Evolutionary conservation across 2,113 vertebrate species (phyloP).

Genomic region (Columbina picui): DNA sequence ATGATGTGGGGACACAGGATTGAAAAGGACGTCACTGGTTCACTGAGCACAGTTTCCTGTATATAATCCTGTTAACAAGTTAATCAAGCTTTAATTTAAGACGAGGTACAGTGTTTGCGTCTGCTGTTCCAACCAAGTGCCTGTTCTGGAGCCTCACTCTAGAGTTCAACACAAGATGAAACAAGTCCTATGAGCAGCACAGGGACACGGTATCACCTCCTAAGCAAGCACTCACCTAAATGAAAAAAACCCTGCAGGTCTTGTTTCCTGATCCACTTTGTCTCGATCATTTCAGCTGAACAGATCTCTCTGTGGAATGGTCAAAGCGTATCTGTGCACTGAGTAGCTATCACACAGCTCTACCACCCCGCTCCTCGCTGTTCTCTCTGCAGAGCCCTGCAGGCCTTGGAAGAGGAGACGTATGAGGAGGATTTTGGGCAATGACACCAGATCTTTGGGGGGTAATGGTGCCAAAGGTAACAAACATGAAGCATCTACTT

Average conservation of each 20-base stretch:
- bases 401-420: background rate
- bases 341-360: fast-evolving
- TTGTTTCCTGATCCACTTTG: background rate
- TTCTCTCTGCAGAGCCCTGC: background rate
- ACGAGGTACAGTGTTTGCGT: background rate
- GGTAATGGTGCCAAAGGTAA: background rate
- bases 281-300: background rate
- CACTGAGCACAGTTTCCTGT: background rate
- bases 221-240: background rate
- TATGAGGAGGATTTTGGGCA: background rate
- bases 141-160: background rate
- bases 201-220: background rate
- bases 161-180: background rate
- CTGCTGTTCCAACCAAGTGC: background rate
- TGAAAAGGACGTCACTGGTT: background rate
- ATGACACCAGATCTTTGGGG: background rate
- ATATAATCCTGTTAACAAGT: background rate
- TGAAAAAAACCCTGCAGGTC: background rate
- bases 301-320: background rate
- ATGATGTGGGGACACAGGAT: background rate
- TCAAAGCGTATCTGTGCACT: fast-evolving
- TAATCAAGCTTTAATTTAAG: constrained; percentile 15
- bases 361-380: background rate
- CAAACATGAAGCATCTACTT: background rate
- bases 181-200: background rate